phyloP scores from a whole-genome alignment of 1,140 invertebrate genomes.

The Drosophila pectinifera region DNA sequence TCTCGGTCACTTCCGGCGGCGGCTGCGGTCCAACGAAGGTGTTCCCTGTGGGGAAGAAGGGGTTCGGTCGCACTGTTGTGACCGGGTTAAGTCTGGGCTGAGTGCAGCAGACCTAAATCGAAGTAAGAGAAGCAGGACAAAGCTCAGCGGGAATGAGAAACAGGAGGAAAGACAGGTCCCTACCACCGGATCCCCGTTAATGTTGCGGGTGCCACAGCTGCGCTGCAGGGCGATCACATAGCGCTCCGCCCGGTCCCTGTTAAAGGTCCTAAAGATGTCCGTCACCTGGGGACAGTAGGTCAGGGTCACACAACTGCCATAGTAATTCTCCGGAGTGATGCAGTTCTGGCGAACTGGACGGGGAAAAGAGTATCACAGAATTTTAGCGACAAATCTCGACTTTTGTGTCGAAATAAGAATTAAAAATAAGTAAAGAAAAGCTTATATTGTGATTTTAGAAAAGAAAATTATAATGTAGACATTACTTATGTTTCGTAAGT shows the following conservation, averaged over 20 bases:
- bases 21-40: slow-evolving; percentile 38
- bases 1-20: slow-evolving; percentile 14
- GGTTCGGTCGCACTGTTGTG: slow-evolving; percentile 68
- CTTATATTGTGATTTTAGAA: background rate
- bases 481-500: background rate
- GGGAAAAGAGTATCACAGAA: background rate
- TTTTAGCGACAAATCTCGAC: background rate
- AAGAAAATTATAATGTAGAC: no score
- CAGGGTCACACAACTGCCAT: slow-evolving; percentile 71
- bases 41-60: slow-evolving; percentile 55
- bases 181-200: slow-evolving; percentile 79
- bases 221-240: slow-evolving; percentile 73
- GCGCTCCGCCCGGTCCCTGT: slow-evolving; percentile 53
- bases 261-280: slow-evolving; percentile 62
- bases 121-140: slow-evolving; percentile 1
- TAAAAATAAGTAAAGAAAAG: background rate
- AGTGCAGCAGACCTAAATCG: slow-evolving; percentile 71
- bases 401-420: background rate
- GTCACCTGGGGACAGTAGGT: slow-evolving; percentile 73
- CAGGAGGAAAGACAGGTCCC: slow-evolving; percentile 18
- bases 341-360: slow-evolving; percentile 67
- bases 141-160: slow-evolving; percentile 32
- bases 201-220: slow-evolving; percentile 69
- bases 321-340: slow-evolving; percentile 77
- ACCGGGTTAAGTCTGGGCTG: slow-evolving; percentile 52